A percentile compares a stretch with the other conserved stretches of the same genome.
Conservation (phyloP, 2,888 invertebrate species). For the Leptinotarsa juncta region DNA sequence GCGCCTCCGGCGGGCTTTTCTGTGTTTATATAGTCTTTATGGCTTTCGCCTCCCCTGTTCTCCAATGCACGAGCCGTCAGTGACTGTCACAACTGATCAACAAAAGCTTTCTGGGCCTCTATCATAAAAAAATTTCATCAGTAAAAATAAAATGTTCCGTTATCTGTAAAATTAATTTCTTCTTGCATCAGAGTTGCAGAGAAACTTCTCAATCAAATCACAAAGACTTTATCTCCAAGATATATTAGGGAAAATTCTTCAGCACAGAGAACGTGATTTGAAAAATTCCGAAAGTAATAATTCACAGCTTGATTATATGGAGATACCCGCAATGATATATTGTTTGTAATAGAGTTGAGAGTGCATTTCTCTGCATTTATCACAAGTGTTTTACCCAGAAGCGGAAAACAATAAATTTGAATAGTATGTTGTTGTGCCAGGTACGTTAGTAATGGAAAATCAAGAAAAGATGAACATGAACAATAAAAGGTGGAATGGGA, state of each 20-base stretch:
- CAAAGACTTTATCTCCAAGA: constrained; percentile 9
- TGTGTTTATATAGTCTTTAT: no score
- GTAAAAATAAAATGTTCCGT: neutral
- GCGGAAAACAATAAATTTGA: no score
- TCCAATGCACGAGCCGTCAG: no score
- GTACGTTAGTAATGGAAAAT: no score
- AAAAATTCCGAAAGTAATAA: constrained; percentile 9
- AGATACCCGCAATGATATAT: constrained; percentile 3
- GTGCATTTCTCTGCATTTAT: neutral
- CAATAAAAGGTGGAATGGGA: no score
- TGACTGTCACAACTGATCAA: neutral
- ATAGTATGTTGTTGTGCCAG: no score
- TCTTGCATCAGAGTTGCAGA: neutral
- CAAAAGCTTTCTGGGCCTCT: neutral
- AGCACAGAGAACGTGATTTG: constrained; percentile 13
- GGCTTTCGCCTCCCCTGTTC: no score
- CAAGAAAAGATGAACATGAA: no score
- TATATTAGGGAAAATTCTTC: neutral
- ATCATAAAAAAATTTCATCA: neutral
- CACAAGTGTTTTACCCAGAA: neutral
- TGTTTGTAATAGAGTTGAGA: neutral
- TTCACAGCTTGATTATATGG: neutral
- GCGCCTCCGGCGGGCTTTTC: no score
- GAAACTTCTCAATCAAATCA: neutral
- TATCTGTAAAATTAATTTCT: neutral